Percentiles rank a stretch among this genome's conserved stretches.
Conservation (phyloP, 2,888 invertebrate genomes). For the Hypomecis punctinalis region DNA sequence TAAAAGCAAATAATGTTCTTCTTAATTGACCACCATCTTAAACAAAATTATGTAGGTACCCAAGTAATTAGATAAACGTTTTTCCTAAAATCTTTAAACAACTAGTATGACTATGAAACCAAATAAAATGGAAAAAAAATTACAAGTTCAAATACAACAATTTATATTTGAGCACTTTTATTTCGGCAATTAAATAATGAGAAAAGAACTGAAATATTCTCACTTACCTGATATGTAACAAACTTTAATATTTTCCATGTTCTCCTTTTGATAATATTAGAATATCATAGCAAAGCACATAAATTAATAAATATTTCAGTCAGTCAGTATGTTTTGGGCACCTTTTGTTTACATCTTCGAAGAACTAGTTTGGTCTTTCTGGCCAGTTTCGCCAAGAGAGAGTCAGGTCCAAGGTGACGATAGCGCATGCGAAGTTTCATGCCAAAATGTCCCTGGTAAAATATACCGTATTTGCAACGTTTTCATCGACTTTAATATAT, state of each 20-base stretch:
- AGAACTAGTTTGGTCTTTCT: constrained; percentile 24
- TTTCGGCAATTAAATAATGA: background rate
- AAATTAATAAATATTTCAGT: background rate
- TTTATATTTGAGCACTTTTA: too few relatives aligned
- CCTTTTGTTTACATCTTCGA: constrained; percentile 41
- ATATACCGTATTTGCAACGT: constrained; percentile 62
- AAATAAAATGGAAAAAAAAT: too few relatives aligned
- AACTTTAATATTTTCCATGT: background rate
- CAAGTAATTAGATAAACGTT: too few relatives aligned
- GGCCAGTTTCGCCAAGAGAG: constrained; percentile 52
- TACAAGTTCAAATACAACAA: too few relatives aligned
- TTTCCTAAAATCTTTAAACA: too few relatives aligned
- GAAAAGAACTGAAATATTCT: background rate
- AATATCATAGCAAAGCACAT: too few relatives aligned
- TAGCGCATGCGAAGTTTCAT: constrained; percentile 64
- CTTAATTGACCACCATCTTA: too few relatives aligned
- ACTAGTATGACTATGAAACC: too few relatives aligned
- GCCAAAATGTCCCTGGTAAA: constrained; percentile 57
- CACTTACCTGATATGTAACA: constrained; percentile 16
- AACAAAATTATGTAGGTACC: too few relatives aligned
- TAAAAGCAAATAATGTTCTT: too few relatives aligned
- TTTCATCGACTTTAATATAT: constrained; percentile 69
- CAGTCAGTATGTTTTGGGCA: background rate
- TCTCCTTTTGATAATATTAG: too few relatives aligned
- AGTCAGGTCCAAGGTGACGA: constrained; percentile 38